A percentile compares a stretch with the other conserved stretches of the same genome.
These are phyloP conservation scores for Lepidocyrtinus sp. DNA, from an alignment of 2,888 invertebrate genomes.

Conservation along the genomic window DNA sequence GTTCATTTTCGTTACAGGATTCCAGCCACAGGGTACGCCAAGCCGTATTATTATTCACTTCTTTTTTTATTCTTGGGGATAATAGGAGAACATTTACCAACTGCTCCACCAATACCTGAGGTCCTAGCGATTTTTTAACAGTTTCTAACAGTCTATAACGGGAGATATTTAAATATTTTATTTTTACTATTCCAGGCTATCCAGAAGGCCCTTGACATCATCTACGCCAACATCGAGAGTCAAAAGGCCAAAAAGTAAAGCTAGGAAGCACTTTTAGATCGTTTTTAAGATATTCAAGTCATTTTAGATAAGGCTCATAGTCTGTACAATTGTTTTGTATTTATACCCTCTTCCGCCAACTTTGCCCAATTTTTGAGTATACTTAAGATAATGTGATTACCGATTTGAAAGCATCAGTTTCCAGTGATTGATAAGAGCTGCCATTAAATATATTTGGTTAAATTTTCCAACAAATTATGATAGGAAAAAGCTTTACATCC, in stretches of 20 bases:
- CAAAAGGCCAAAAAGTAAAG: slow-evolving; percentile 50
- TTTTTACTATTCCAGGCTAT: slow-evolving; percentile 39
- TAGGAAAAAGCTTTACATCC: too few relatives aligned
- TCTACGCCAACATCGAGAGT: slow-evolving; percentile 63
- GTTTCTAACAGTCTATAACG: not conserved
- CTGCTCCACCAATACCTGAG: slow-evolving; percentile 69
- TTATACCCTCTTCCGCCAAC: not conserved
- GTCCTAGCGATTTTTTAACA: slow-evolving; percentile 12
- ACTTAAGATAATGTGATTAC: slow-evolving; percentile 1
- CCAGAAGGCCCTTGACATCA: slow-evolving; percentile 64
- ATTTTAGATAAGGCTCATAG: slow-evolving; percentile 25
- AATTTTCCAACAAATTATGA: not conserved
- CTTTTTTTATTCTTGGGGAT: too few relatives aligned
- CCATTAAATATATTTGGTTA: not conserved
- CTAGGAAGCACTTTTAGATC: slow-evolving; percentile 16
- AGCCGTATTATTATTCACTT: too few relatives aligned
- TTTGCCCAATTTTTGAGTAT: not conserved
- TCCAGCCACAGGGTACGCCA: slow-evolving; percentile 13
- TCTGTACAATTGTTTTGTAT: slow-evolving; percentile 2
- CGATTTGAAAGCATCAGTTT: not conserved
- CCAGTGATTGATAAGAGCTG: not conserved
- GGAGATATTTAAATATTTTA: too few relatives aligned
- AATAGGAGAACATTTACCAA: slow-evolving; percentile 68
- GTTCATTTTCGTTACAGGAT: too few relatives aligned
- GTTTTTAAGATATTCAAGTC: slow-evolving; percentile 38